phyloP scores from a whole-genome alignment of 2,888 invertebrate genomes.

The Ptychoptera contaminata region DNA sequence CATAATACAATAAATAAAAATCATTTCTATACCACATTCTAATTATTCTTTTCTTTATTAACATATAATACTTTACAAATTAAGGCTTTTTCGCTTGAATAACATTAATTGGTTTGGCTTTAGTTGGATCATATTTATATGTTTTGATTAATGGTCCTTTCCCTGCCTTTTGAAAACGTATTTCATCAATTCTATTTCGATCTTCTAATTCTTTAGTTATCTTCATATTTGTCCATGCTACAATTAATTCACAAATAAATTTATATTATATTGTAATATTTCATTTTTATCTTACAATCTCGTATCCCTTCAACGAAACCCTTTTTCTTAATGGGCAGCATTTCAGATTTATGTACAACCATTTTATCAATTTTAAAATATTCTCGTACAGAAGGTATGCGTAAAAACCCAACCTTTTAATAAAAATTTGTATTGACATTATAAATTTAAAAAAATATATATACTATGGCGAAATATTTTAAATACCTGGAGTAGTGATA shows the following conservation, averaged over 20 bases:
- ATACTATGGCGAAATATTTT: neutral
- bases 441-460: neutral
- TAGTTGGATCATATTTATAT: constrained; percentile 70
- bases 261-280: neutral
- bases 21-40: too few relatives aligned
- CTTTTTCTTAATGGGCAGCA: constrained; percentile 51
- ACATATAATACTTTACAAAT: too few relatives aligned
- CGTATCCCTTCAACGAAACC: constrained; percentile 64
- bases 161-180: constrained; percentile 70
- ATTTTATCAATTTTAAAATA: constrained; percentile 60
- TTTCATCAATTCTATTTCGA: constrained; percentile 55
- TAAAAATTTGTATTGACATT: neutral
- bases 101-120: constrained; percentile 17
- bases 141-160: constrained; percentile 77
- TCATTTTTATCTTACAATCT: constrained; percentile 44
- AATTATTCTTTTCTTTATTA: too few relatives aligned
- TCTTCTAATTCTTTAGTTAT: constrained; percentile 62
- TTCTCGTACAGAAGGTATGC: constrained; percentile 53
- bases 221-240: constrained; percentile 72
- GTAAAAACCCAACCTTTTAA: constrained; percentile 46
- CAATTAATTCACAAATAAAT: constrained; percentile 12
- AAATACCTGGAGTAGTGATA: constrained; percentile 56
- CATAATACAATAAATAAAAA: too few relatives aligned
- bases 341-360: constrained; percentile 37
- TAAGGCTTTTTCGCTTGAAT: too few relatives aligned